Percentiles rank a stretch among this genome's conserved stretches.
phyloP scores from a whole-genome alignment of 2,113 vertebrate species.

The Malurus alboscapulatus region DNA sequence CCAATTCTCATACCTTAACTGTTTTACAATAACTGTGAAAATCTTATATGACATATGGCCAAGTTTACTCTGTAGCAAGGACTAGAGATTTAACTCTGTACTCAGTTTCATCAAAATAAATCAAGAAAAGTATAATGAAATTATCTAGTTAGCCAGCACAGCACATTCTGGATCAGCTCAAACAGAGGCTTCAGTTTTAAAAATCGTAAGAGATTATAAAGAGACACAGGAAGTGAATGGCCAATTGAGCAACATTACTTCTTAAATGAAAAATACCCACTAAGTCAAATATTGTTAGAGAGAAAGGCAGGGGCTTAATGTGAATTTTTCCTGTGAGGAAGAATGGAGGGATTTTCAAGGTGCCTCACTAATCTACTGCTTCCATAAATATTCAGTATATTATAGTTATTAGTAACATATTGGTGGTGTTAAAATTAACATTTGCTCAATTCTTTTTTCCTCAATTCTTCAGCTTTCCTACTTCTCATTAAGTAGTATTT shows the following conservation, averaged over 20 bases:
- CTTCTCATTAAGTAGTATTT: constrained; percentile 33
- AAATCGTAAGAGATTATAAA: background rate
- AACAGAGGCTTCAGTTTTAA: background rate
- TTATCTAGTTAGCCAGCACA: background rate
- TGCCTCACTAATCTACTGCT: background rate
- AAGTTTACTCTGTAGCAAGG: background rate
- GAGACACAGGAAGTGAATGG: background rate
- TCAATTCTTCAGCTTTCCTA: background rate
- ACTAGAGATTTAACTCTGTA: background rate
- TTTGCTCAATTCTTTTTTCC: background rate
- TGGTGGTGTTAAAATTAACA: background rate
- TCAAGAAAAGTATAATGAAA: background rate
- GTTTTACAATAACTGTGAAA: background rate
- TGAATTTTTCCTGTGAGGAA: background rate
- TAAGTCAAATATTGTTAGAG: background rate
- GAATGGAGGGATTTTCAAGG: background rate
- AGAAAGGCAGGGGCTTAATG: background rate
- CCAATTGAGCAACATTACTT: background rate
- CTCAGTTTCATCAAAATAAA: background rate
- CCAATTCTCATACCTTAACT: background rate
- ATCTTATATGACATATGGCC: background rate
- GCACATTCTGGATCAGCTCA: background rate
- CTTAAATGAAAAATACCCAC: background rate
- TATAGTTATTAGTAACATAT: background rate
- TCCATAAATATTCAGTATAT: constrained; percentile 10